These are phyloP conservation scores for Limnephilus lunatus DNA, from an alignment of 2,888 invertebrate genomes.

Conservation along the genomic window DNA sequence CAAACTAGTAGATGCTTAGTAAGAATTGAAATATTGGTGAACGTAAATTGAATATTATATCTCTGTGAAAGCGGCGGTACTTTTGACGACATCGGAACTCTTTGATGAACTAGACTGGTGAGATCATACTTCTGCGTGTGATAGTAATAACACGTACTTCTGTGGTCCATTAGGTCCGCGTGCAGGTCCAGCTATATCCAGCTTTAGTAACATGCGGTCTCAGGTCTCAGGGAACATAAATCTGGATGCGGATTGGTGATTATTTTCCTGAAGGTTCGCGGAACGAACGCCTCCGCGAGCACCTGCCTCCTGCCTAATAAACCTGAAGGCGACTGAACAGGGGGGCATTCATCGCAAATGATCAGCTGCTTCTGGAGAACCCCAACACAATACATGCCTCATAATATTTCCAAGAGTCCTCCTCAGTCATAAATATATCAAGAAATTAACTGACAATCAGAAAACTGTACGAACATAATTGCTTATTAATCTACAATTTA, in stretches of 20 bases:
- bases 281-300: slow-evolving; percentile 11
- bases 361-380: background rate
- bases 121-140: background rate
- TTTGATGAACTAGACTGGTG: background rate
- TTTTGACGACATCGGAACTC: background rate
- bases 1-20: no score
- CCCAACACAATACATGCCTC: background rate
- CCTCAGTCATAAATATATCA: no score
- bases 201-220: slow-evolving; percentile 25
- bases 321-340: background rate
- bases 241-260: slow-evolving; percentile 55
- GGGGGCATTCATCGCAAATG: background rate
- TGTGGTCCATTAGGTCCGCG: slow-evolving; percentile 19
- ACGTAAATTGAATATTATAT: background rate
- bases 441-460: no score
- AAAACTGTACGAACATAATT: no score
- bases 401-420: background rate
- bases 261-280: slow-evolving; percentile 40
- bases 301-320: background rate
- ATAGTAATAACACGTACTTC: background rate
- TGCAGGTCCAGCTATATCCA: background rate
- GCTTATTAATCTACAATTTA: no score
- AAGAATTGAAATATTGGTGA: no score
- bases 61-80: background rate
- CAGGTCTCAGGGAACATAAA: slow-evolving; percentile 50